Evolutionary conservation across 30 jellyfish, hydroid and myxozoan genomes (phyloP).

Genomic region (Turritopsis rubra): DNA sequence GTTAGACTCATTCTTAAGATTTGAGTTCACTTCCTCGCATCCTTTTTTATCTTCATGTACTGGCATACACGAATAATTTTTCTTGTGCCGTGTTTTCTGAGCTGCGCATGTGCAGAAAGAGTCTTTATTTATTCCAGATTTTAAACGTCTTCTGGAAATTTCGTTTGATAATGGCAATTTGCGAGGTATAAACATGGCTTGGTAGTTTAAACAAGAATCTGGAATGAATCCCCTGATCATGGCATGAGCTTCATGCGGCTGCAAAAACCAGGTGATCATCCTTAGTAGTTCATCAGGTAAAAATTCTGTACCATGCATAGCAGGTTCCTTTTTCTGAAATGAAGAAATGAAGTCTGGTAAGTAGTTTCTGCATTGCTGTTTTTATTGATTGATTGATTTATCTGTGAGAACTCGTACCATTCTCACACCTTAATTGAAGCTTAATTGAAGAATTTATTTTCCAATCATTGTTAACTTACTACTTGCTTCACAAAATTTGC

Average conservation of each 20-base stretch:
- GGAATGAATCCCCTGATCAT: neutral
- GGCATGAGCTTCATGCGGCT: conserved; percentile 65
- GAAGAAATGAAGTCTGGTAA: neutral
- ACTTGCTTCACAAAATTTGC: neutral
- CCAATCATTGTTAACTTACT: too few species aligned
- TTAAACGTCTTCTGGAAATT: neutral
- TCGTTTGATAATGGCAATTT: neutral
- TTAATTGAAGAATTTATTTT: neutral
- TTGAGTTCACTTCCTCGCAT: neutral
- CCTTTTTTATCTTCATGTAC: neutral
- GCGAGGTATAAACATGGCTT: conserved; percentile 10
- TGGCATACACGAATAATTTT: neutral
- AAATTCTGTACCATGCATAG: neutral
- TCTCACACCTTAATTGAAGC: neutral
- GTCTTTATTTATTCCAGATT: conserved; percentile 23
- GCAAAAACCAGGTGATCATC: conserved; percentile 51
- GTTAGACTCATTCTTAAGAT: neutral
- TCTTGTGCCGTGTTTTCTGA: conserved; percentile 8
- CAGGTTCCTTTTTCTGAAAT: conserved; percentile 4
- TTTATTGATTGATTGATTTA: too few species aligned
- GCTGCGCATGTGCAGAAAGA: neutral
- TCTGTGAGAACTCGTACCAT: too few species aligned
- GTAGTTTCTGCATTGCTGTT: too few species aligned
- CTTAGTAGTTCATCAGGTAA: conserved; percentile 3
- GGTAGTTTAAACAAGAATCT: neutral